These are phyloP conservation scores for Neostethus bicornis DNA, from an alignment of 2,797 vertebrate genomes.

Conservation along the genomic window DNA sequence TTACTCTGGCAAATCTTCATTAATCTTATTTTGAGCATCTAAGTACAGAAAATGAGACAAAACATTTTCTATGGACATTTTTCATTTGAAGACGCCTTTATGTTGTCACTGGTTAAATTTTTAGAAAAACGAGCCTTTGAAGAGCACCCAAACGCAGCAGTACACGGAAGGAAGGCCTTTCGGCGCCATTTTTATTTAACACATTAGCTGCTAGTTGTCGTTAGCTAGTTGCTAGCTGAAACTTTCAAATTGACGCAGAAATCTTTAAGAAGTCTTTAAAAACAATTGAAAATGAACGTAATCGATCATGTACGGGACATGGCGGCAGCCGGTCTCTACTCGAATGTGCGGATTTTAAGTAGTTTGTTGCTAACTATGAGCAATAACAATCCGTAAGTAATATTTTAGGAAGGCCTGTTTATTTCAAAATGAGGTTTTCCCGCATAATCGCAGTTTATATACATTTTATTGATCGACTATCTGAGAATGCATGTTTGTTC, in stretches of 20 bases:
- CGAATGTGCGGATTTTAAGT: constrained; percentile 94
- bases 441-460: no score
- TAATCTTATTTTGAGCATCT: not conserved
- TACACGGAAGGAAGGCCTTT: constrained; percentile 50
- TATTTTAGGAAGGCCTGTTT: constrained; percentile 45
- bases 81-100: not conserved
- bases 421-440: constrained; percentile 27
- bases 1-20: no score
- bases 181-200: constrained; percentile 77
- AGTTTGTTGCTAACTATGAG: constrained; percentile 97
- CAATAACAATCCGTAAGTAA: constrained; percentile 97
- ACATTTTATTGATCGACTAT: no score
- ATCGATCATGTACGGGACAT: constrained; percentile 97
- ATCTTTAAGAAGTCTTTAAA: not conserved
- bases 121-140: constrained; percentile 1
- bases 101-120: not conserved
- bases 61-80: not conserved
- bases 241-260: constrained; percentile 25
- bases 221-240: constrained; percentile 50
- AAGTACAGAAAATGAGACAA: not conserved
- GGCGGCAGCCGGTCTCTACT: constrained; percentile 96
- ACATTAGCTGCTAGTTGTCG: constrained; percentile 48
- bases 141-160: constrained; percentile 40
- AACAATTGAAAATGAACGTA: constrained; percentile 84
- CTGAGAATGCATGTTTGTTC: no score